Base-by-base conservation (phyloP, 2,113 vertebrate species). In the Leptobrachium leishanense region DNA sequence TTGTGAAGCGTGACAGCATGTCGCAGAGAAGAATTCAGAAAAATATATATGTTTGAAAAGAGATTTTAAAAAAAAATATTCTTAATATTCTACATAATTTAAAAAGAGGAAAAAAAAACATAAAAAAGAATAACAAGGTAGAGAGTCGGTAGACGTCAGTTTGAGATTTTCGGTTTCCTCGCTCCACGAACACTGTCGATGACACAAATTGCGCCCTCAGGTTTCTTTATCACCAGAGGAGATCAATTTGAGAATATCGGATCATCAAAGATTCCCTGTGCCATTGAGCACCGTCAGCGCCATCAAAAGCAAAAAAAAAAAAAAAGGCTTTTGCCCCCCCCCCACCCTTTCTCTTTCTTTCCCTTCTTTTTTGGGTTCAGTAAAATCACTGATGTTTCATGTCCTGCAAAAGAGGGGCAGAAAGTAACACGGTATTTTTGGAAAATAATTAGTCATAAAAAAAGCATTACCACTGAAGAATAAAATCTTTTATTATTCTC, bases 251-350 rank as follows among this genome's bases (percentile, higher is more conserved):
- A 54, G 46, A 68, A 31, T 57, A 43, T 39, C 39, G n/a, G 10
- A 31, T 55, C 46, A 68, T 76, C 75, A 76, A 76, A 76, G 64
- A 13, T 10, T 43, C 6, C 5, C n/a, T n/a, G 20, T 41, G 9
- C 40, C 75, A 57, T 42, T 43, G 50, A 31, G 39, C 44, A 57
- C 40, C 39, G n/a, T 3, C 39, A n/a, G 39, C 15, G n/a, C 46
- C 43, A 68, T 76, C 75, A 68, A 68, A 68, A 50, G 15, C 8
- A 57, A 57, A 53, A 63, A 57, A 57, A 59, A 59, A 54, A 54
- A 54, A 54, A 31, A 31, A 31, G 20, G 20, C 20, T 31, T 31
- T 31, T 31, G 20, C 20, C 20, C 20, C 20, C 20, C 20, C 20
- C 20, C 20, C 20, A 31, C 20, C 20, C 20, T 31, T 50, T 50